Conservation (phyloP, 2,888 invertebrate species). For the Malacosoma neustria region DNA sequence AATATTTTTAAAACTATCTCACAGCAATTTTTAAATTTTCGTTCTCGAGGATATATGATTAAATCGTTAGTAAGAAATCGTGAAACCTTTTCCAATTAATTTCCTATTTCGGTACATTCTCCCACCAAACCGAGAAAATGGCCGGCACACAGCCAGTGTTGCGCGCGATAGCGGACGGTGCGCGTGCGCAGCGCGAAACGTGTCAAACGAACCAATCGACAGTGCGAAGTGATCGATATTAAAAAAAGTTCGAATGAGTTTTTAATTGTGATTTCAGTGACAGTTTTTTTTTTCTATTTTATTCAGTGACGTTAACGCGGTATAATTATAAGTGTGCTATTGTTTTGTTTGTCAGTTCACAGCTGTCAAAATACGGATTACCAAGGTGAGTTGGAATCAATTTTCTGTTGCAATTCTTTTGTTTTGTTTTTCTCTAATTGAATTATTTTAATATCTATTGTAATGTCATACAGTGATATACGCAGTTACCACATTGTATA, state of each 20-base stretch:
- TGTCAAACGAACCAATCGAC: constrained; percentile 20
- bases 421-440: constrained; percentile 16
- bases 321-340: constrained; percentile 3
- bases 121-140: constrained; percentile 59
- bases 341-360: constrained; percentile 47
- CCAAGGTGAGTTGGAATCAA: constrained; percentile 47
- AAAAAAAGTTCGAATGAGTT: constrained; percentile 7
- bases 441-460: neutral
- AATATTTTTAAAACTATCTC: no score
- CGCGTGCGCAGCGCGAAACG: constrained; percentile 36
- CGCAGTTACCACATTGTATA: no score
- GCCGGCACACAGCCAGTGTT: constrained; percentile 47
- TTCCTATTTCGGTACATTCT: constrained; percentile 49
- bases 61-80: no score
- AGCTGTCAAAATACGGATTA: constrained; percentile 60
- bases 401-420: constrained; percentile 32
- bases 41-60: no score
- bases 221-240: constrained; percentile 5
- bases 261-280: constrained; percentile 8
- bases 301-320: neutral
- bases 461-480: no score
- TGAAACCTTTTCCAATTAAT: constrained; percentile 49
- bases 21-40: no score
- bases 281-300: constrained; percentile 3
- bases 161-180: constrained; percentile 48